Base-by-base conservation (phyloP, 2,113 vertebrate genomes). In the Etheostoma cragini region DNA sequence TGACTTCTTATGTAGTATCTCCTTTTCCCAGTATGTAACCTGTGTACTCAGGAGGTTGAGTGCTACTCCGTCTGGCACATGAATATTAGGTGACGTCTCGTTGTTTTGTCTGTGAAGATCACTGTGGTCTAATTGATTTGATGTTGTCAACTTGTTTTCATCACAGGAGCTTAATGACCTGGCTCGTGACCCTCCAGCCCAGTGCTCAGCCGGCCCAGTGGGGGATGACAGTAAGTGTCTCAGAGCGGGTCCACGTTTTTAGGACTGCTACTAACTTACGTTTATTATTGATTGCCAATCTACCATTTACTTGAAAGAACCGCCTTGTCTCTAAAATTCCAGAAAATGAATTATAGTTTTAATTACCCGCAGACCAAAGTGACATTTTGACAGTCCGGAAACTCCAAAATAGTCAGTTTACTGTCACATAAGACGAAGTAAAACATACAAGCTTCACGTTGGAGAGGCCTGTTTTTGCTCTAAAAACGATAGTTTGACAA, bases 171-270 rank as follows among this genome's bases (percentile, higher is more conserved):
- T 96, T 42, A 90, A 86, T n/a, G 95, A 96, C 85, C 91, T 96
- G 90, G 92, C 94, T 53, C 94, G 95, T 80, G 95, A 96, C 91
- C 95, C 95, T 60, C 95, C 95, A 52, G 94, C 95, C 61, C 95
- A 96, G 83, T 96, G 95, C 90, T 95, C 94, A 3, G 95, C 95
- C 8, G 95, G 95, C 61, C 95, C 95, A 19, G 94, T 96, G 63
- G 94, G 94, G 1, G 95, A 96, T 54, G 95, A 96, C 87, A 93
- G 95, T 96, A 90, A 92, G 94, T 93, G 64, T 62, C 38, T 11
- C 8, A 16, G 58, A 22, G 2, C 6, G 26, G 15, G 6, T 19
- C 16, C 5, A 15, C 33, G 52, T 26, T 73, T n/a, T 33, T 57
- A 3, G 11, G 38, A 8, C 38, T 10, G 38, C 38, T 10, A 10